A percentile compares a stretch with the other conserved stretches of the same genome.
These are phyloP conservation scores for Dichetophora obliterata DNA, from an alignment of 2,888 invertebrate genomes.

Conservation along the genomic window DNA sequence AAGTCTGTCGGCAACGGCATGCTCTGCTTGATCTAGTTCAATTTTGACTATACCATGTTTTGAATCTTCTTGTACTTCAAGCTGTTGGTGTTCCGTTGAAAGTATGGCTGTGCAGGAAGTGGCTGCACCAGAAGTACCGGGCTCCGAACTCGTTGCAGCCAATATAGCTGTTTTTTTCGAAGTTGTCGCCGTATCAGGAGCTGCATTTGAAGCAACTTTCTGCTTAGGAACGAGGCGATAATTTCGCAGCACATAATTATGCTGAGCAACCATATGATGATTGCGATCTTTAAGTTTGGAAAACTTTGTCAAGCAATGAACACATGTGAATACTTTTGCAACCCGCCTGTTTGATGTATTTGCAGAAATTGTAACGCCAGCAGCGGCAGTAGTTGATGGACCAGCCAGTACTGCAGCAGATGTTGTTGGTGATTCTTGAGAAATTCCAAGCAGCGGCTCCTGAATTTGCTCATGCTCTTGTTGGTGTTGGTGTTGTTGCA, in stretches of 20 bases:
- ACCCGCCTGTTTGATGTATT: constrained; percentile 42
- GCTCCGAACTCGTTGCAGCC: constrained; percentile 47
- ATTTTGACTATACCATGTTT: constrained; percentile 66
- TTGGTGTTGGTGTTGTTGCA: constrained; percentile 38
- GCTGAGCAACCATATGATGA: constrained; percentile 65
- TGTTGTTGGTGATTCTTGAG: constrained; percentile 52
- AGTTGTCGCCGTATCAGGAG: constrained; percentile 40
- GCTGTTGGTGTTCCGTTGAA: constrained; percentile 41
- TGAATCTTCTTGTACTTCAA: constrained; percentile 57
- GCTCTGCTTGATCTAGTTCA: constrained; percentile 59
- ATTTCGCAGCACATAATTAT: constrained; percentile 67
- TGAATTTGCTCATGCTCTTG: constrained; percentile 42
- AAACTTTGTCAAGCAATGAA: constrained; percentile 65
- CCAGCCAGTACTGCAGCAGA: constrained; percentile 61
- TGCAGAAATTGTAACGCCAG: constrained; percentile 52
- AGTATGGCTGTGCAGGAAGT: constrained; percentile 20
- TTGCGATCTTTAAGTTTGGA: constrained; percentile 67
- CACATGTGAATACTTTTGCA: constrained; percentile 65
- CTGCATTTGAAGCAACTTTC: constrained; percentile 47
- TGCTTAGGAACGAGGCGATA: constrained; percentile 63
- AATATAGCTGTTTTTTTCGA: constrained; percentile 29
- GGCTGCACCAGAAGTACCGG: constrained; percentile 30
- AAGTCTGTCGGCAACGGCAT: constrained; percentile 36
- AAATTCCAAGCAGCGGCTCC: constrained; percentile 44
- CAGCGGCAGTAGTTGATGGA: constrained; percentile 59